Percentiles rank a stretch among this genome's conserved stretches.
These are phyloP conservation scores for Terebella lapidaria DNA, from an alignment of 2,888 invertebrate genomes.

Conservation along the genomic window DNA sequence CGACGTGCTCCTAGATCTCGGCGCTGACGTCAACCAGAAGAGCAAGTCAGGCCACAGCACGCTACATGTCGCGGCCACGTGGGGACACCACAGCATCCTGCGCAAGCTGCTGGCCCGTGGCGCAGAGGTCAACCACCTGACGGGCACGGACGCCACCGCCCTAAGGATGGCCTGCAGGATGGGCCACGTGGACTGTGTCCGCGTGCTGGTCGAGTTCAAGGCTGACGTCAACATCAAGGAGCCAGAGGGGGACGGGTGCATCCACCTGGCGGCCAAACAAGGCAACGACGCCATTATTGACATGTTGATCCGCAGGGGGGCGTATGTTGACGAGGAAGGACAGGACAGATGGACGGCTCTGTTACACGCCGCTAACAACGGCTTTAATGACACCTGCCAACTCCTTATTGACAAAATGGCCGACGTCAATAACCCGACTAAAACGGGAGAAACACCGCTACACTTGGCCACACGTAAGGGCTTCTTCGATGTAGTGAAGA, in stretches of 20 bases:
- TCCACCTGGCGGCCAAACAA: constrained; percentile 44
- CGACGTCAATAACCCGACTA: constrained; percentile 22
- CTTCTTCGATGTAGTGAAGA: constrained; percentile 2
- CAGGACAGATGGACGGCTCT: constrained; percentile 47
- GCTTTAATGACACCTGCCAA: constrained; percentile 39
- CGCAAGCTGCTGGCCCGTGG: constrained; percentile 39
- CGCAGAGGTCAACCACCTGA: constrained; percentile 16
- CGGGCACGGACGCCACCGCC: neutral
- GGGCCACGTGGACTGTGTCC: constrained; percentile 6
- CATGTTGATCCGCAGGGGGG: neutral
- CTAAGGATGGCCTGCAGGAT: constrained; percentile 13
- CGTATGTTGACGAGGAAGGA: constrained; percentile 9
- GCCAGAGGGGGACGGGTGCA: constrained; percentile 27
- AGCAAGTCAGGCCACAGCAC: constrained; percentile 13
- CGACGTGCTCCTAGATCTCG: constrained; percentile 1
- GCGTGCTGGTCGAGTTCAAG: constrained; percentile 10
- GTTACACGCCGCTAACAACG: constrained; percentile 45
- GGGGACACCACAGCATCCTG: constrained; percentile 4
- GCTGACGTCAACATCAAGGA: constrained; percentile 5
- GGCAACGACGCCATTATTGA: constrained; percentile 7
- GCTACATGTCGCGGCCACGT: constrained; percentile 18
- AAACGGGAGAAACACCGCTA: constrained; percentile 10
- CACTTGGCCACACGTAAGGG: constrained; percentile 15
- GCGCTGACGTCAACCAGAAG: constrained; percentile 16
- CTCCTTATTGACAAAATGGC: constrained; percentile 40